Base-by-base conservation (phyloP, 2,113 vertebrate genomes). In the Rhadina sibilatrix region DNA sequence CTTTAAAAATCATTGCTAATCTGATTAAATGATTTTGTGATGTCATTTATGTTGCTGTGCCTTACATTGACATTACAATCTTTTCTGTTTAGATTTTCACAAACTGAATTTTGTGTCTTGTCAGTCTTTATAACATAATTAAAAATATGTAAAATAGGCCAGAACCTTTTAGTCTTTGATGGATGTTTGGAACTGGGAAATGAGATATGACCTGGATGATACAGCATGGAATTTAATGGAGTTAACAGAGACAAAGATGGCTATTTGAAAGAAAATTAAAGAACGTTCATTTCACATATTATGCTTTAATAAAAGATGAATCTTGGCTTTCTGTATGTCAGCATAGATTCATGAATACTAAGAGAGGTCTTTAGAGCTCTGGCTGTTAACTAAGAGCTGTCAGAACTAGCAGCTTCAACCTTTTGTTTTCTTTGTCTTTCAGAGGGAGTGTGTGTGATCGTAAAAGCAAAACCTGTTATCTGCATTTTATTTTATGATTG, bases 261-360 rank as follows among this genome's bases (percentile, higher is more conserved):
- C 87, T 79, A 16, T 90, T 85, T 94, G 46, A 93, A 93, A 88
- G 61, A 87, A 91, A 84, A 94, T 94, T 91, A 83, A 83, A 94
- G 42, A 66, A 83, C 3, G 21, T 50, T 54, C 69, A 80, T 77
- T 66, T 4, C 50, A 87, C 27, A 50, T 75, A 90, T 35, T 83
- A 63, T 2, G 0, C 79, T 85, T 78, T 21, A 16, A 68, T 64
- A 83, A 59, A 79, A 61, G 81, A 72, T 50, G 2, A 83, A 77
- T 86, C 66, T 89, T 28, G 5, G 6, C 40, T 85, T 90, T 64
- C 3, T 72, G 42, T 69, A 87, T 84, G 18, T 60, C 33, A 89
- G 40, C 20, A 50, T 4, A 65, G 59, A 75, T 60, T 82, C 40
- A 65, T 47, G 66, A 94, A 61, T 54, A 63, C 18, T 12, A 35